Evolutionary conservation across 2,113 vertebrate genomes (phyloP).

Genomic region (Ptyas mucosa): DNA sequence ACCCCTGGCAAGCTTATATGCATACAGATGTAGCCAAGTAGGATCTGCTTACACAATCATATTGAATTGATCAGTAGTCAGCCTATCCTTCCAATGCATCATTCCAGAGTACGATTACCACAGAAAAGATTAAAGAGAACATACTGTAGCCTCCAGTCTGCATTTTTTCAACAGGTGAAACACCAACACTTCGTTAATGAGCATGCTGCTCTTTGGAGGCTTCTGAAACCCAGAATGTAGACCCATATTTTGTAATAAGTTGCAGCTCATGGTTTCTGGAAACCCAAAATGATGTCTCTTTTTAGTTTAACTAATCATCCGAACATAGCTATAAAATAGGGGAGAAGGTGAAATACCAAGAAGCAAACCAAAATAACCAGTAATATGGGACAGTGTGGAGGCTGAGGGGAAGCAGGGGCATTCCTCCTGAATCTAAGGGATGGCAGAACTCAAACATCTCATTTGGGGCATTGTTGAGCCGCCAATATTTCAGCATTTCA

Average conservation of each 20-base stretch:
- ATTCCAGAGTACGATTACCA: background rate
- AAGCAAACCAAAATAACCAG: background rate
- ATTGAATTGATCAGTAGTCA: background rate
- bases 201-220: background rate
- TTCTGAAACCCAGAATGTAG: background rate
- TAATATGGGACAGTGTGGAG: background rate
- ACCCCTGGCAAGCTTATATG: background rate
- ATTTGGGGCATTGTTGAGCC: background rate
- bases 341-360: background rate
- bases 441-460: background rate
- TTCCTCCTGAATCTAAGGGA: background rate
- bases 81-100: background rate
- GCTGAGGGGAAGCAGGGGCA: background rate
- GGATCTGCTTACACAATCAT: background rate
- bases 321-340: background rate
- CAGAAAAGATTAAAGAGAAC: background rate
- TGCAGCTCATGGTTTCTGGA: background rate
- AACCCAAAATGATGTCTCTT: background rate
- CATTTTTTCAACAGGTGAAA: conserved; percentile 21
- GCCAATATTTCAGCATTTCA: background rate
- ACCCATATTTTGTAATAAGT: background rate
- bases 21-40: background rate
- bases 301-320: background rate
- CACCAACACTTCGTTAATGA: background rate
- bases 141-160: background rate